Percentiles rank a stretch among this genome's conserved stretches.
These are phyloP conservation scores for Synanthedon formicaeformis DNA, from an alignment of 2,888 invertebrate genomes.

Conservation along the genomic window DNA sequence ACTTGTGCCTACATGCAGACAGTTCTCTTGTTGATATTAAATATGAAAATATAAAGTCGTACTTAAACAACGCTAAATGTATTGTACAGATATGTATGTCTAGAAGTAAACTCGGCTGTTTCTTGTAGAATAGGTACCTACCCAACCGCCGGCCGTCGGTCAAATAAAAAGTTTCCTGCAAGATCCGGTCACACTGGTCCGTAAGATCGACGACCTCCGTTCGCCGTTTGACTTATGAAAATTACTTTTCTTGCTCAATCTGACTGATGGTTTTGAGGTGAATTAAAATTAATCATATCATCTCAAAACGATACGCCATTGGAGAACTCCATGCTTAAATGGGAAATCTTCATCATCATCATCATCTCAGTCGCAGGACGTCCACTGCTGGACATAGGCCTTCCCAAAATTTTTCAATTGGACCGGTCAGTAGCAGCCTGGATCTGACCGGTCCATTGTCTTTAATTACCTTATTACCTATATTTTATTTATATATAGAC, in stretches of 20 bases:
- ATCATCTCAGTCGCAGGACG: no score
- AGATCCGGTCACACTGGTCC: constrained; percentile 63
- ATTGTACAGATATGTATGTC: background rate
- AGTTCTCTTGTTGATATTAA: no score
- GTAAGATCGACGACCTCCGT: constrained; percentile 59
- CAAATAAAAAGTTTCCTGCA: constrained; percentile 56
- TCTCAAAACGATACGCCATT: background rate
- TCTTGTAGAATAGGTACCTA: background rate
- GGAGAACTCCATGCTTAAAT: background rate
- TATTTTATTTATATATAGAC: no score
- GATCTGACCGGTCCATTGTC: no score
- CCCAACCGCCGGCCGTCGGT: constrained; percentile 19
- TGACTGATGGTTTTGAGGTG: constrained; percentile 25
- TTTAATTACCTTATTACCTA: no score
- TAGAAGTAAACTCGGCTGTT: constrained; percentile 16
- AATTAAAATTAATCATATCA: background rate
- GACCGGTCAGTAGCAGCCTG: no score
- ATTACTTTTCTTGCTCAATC: constrained; percentile 53
- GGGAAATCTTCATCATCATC: no score
- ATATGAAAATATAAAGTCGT: no score
- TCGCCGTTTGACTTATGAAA: constrained; percentile 65
- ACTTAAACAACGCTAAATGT: no score
- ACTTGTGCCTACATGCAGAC: no score
- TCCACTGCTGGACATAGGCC: no score
- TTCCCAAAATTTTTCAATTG: no score